phyloP scores from a whole-genome alignment of 2,888 invertebrate genomes.

The Branchellion lobata region DNA sequence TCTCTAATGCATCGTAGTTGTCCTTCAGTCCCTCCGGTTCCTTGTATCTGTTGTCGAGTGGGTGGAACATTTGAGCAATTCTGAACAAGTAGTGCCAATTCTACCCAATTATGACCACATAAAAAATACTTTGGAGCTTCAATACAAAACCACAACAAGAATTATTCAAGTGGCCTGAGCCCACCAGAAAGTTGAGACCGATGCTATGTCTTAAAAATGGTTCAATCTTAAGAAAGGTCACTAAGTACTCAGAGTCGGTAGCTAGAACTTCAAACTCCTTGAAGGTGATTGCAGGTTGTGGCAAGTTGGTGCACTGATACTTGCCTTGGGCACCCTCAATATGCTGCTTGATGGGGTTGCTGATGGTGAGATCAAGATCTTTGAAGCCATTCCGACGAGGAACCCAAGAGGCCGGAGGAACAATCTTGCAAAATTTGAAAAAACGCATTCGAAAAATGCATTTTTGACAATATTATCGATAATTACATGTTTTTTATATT shows the following conservation, averaged over 20 bases:
- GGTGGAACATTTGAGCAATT: too few species aligned
- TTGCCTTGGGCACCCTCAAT: conserved; percentile 92
- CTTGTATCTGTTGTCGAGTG: too few species aligned
- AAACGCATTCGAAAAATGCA: background rate
- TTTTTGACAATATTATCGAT: background rate
- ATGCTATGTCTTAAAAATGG: too few species aligned
- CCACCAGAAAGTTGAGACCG: too few species aligned
- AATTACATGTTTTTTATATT: background rate
- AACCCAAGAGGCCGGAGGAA: conserved; percentile 93
- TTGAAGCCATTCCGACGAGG: conserved; percentile 80
- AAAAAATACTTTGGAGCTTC: too few species aligned
- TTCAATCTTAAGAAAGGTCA: too few species aligned
- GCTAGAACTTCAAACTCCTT: conserved; percentile 85
- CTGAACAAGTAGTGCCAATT: too few species aligned
- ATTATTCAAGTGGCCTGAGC: too few species aligned
- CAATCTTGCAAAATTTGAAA: conserved; percentile 67
- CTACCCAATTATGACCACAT: too few species aligned
- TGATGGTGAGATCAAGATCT: conserved; percentile 79
- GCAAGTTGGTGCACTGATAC: conserved; percentile 93
- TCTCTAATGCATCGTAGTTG: conserved; percentile 61
- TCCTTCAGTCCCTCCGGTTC: conserved; percentile 55
- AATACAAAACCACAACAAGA: too few species aligned
- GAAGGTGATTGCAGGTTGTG: conserved; percentile 85
- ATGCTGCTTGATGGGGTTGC: conserved; percentile 82
- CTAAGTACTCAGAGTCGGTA: too few species aligned